phyloP scores from a whole-genome alignment of 2,797 vertebrate species.

The Alectoris magna region DNA sequence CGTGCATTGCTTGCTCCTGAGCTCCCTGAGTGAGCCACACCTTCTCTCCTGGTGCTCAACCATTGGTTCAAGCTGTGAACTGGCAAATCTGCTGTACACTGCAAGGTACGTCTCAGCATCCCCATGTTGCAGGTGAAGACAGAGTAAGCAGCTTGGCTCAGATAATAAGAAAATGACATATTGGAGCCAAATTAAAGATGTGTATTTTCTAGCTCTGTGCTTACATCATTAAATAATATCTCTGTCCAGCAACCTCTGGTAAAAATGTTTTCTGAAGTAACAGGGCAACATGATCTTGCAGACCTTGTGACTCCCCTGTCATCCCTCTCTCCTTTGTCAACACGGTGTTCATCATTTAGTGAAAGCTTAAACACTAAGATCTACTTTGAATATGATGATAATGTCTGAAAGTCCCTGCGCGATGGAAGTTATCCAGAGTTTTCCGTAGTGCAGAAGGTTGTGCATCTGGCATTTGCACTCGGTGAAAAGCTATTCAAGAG shows the following conservation, averaged over 20 bases:
- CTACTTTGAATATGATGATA: neutral
- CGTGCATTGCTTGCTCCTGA: too few species aligned
- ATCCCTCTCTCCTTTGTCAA: rapidly evolving
- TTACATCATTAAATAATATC: neutral
- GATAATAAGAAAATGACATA: too few species aligned
- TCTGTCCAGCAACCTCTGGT: neutral
- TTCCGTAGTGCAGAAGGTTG: constrained; percentile 21
- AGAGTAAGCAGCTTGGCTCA: too few species aligned
- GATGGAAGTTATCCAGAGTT: constrained; percentile 36
- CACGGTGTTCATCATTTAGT: rapidly evolving
- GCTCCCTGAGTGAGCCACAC: too few species aligned
- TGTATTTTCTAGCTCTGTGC: too few species aligned
- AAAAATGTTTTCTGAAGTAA: neutral
- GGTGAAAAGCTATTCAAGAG: constrained; percentile 26
- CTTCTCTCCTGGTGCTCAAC: too few species aligned
- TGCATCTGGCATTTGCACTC: constrained; percentile 67
- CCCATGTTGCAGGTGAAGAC: too few species aligned
- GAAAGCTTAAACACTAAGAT: neutral
- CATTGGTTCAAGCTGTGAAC: too few species aligned
- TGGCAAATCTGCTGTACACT: too few species aligned
- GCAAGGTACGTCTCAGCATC: too few species aligned
- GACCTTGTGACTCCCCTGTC: neutral
- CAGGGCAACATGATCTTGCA: neutral
- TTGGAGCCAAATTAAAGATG: too few species aligned
- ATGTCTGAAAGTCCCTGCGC: constrained; percentile 3